phyloP scores from a whole-genome alignment of 1,140 invertebrate genomes.

The Cydia pomonella region DNA sequence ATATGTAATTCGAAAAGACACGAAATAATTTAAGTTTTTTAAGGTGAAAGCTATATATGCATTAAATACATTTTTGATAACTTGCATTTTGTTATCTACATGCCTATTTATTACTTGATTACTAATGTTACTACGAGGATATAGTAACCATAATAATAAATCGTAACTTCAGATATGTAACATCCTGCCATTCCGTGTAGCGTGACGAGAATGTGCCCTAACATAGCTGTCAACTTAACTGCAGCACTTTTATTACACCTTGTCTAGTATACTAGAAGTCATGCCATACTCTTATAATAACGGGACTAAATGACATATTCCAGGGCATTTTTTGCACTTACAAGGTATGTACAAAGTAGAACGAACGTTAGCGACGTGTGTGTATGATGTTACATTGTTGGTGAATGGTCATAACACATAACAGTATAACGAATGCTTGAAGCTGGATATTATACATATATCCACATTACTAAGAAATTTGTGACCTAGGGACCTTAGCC shows the following conservation, averaged over 20 bases:
- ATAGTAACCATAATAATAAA: background rate
- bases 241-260: background rate
- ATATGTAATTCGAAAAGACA: no score
- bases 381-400: constrained; percentile 7
- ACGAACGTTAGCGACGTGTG: background rate
- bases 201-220: background rate
- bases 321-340: constrained; percentile 1
- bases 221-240: background rate
- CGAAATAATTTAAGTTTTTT: no score
- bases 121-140: no score
- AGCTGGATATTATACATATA: background rate
- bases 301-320: constrained; percentile 2
- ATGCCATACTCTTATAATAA: constrained; percentile 7
- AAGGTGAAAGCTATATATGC: no score
- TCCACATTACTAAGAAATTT: background rate
- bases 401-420: background rate
- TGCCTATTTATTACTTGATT: no score
- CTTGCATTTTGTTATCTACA: no score
- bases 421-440: background rate
- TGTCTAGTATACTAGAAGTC: background rate
- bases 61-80: no score
- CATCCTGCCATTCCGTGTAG: background rate
- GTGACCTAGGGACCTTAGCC: no score
- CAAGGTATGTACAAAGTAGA: background rate
- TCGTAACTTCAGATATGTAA: background rate